Percentiles rank a stretch among this genome's conserved stretches.
Evolutionary conservation across 2,797 vertebrate species (phyloP).

Genomic region (Pseudocheirus occidentalis): DNA sequence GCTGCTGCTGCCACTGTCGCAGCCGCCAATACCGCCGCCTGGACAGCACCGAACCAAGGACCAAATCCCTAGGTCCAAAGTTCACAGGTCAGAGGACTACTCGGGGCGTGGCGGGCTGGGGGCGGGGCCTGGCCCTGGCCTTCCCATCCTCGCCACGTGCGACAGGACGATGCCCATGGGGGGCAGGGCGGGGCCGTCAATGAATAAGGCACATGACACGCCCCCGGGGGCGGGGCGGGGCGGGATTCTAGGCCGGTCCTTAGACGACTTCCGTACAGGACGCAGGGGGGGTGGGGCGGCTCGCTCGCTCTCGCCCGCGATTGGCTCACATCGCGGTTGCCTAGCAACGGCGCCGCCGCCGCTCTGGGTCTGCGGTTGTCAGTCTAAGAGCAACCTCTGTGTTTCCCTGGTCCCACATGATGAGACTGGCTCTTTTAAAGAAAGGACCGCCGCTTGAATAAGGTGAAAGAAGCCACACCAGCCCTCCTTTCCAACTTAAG

Average conservation of each 20-base stretch:
- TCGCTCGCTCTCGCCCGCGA: conserved; percentile 31
- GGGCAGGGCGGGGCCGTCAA: neutral
- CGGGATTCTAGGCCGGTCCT: neutral
- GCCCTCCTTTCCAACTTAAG: accelerated
- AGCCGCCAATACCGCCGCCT: accelerated
- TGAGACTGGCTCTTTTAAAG: neutral
- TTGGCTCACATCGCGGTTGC: accelerated
- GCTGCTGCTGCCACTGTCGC: neutral
- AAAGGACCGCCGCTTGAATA: neutral
- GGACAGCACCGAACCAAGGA: accelerated
- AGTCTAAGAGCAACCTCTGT: neutral
- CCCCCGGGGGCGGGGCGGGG: neutral
- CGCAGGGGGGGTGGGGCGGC: neutral
- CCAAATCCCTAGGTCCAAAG: accelerated
- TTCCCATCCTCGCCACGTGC: no score
- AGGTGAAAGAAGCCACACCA: neutral
- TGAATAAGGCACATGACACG: neutral
- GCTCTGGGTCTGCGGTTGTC: accelerated
- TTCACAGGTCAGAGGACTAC: accelerated
- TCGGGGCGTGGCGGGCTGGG: neutral
- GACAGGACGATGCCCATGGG: neutral
- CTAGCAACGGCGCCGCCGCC: accelerated
- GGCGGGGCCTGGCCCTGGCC: neutral
- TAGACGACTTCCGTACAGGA: neutral
- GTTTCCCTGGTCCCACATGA: neutral